Evolutionary conservation across 2,888 invertebrate species (phyloP).

Genomic region (Nemurella pictetii): DNA sequence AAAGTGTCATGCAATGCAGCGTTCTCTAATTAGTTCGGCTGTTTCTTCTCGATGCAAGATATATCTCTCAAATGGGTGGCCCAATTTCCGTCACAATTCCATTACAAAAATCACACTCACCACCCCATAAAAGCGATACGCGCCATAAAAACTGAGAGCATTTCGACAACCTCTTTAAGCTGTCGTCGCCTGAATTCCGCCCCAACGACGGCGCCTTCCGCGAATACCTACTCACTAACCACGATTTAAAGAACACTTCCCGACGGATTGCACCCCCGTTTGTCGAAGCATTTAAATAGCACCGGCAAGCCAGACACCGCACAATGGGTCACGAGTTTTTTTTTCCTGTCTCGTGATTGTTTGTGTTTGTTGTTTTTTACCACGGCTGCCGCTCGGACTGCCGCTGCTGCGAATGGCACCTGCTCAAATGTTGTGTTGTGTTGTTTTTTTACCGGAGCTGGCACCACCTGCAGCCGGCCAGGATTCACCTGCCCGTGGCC

Average conservation of each 20-base stretch:
- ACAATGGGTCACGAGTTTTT: neutral
- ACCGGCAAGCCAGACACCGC: neutral
- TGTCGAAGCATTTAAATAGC: neutral
- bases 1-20: too few species aligned
- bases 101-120: neutral
- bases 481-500: neutral
- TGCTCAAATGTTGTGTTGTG: neutral
- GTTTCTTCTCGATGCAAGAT: too few species aligned
- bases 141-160: neutral
- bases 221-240: neutral
- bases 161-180: neutral
- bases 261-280: neutral
- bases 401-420: neutral
- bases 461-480: neutral
- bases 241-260: neutral
- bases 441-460: neutral
- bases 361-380: neutral
- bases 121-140: neutral
- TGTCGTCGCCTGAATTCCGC: neutral
- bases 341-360: too few species aligned
- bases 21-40: too few species aligned
- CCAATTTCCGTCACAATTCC: neutral
- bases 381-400: neutral
- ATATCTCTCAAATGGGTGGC: neutral
- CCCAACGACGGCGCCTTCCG: neutral